Evolutionary conservation across 2,888 invertebrate genomes (phyloP), one percentile per base, ranked within the genome.

Genomic region (Dexiosoma caninum): DNA sequence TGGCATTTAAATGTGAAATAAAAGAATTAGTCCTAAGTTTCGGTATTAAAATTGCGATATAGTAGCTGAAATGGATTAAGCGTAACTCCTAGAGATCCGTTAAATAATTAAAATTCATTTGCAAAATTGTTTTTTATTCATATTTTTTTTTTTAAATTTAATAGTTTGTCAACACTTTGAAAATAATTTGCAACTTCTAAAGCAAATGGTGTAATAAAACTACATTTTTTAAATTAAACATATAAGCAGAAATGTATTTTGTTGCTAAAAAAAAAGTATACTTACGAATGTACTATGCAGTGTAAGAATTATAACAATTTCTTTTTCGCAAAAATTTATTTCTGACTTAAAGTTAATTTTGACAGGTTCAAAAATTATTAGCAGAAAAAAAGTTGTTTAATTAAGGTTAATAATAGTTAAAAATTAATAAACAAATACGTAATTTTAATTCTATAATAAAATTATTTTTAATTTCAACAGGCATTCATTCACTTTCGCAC

Each of bases 291-390:
- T n/a, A n/a, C n/a, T 30, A 67, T 44, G 44, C 55, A 32, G 12
- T 23, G 23, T 35, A 53, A 59, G 21, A 23, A 40, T 49, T 49
- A 51, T 51, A 62, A 67, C 55, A 71, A 42, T 66, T 37, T 70
- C 23, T 44, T 66, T 49, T 66, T 55, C 14, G 6, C n/a, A n/a
- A 78, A 70, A 40, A 69, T 59, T 67, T 74, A 78, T 76, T 74
- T 78, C 69, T 82, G 74, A 70, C 76, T 84, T 86, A 83, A 55
- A 82, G 69, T 83, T 83, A 82, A 82, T 84, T 79, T 84, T 84
- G 83, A 85, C 64, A 71, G 42, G 19, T n/a, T 51, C 49, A 59
- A 66, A 70, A 44, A 27, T 53, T 70, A 60, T 67, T 60, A 72
- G 53, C 60, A 69, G 76, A 77, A 6, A 72, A 37, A 59, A 10